Evolutionary conservation across 2,888 invertebrate genomes (phyloP), one percentile per base, ranked within the genome.

Genomic region (Phoronis australis): DNA sequence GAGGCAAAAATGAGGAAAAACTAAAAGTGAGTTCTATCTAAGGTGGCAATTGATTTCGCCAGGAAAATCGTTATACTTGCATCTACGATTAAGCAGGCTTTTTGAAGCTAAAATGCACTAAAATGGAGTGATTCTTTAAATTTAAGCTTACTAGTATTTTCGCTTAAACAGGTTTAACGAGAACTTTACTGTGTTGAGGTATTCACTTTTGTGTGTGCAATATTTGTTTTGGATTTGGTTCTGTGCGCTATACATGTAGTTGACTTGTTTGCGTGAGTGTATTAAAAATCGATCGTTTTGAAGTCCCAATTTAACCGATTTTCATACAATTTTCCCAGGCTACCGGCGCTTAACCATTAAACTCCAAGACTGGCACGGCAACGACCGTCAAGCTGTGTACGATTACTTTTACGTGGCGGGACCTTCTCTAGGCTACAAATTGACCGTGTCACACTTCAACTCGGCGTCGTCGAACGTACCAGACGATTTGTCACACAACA

Each of bases 401-500:
- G 38, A 35, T 9, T 40, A 55, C 45, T 68, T 68, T 51, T 21
- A 21, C 9, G 43, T 68, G 23, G 49, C 42, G 1, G n/a, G 47
- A 1, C 23, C 47, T 5, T 3, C 23, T 9, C 31, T 47, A 6
- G 37, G 52, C n/a, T 68, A 55, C 51, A 45, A 35, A 12, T 54
- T 68, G 37, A 37, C 39, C 20, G n/a, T n/a, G 55, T 66, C 5
- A 50, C 51, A 3, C 47, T 57, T 2, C 64, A 51, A 43, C 22
- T 18, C 6, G 60, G 53, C 5, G 49, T 59, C 2, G 25, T n/a
- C n/a, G n/a, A n/a, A 47, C 18, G 37, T 66, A 5, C 47, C 53
- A 0, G 68, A 71, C 43, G 69, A 68, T 47, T 46, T 71, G 42
- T 48, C 52, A 35, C 57, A 54, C 46, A 57, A 61, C 49, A 65